Evolutionary conservation across 2,888 invertebrate genomes (phyloP).

Genomic region (Terebella lapidaria): DNA sequence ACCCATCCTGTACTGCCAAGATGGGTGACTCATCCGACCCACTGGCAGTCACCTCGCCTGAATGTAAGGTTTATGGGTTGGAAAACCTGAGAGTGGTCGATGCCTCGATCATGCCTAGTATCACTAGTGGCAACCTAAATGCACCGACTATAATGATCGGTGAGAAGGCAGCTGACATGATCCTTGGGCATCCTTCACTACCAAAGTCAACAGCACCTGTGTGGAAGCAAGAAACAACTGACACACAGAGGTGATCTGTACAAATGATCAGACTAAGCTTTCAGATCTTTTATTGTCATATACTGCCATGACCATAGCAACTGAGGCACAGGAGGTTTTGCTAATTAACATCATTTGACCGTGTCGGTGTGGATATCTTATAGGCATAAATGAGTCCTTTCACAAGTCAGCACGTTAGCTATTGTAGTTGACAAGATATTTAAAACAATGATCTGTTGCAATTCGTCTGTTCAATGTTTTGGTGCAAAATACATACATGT

Average conservation of each 20-base stretch:
- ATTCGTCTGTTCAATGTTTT: no score
- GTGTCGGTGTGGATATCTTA: no score
- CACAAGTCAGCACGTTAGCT: no score
- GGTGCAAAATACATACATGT: no score
- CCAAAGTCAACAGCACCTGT: constrained; percentile 44
- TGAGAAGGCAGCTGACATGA: constrained; percentile 56
- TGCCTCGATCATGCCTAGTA: constrained; percentile 74
- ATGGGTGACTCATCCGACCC: constrained; percentile 60
- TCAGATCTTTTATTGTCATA: not conserved
- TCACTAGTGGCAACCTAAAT: constrained; percentile 70
- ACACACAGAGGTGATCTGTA: not conserved
- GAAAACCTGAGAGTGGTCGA: constrained; percentile 70
- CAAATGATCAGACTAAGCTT: not conserved
- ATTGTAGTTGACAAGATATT: no score
- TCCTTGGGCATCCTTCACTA: constrained; percentile 45
- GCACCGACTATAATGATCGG: constrained; percentile 58
- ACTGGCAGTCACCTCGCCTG: constrained; percentile 66
- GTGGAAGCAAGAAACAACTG: constrained; percentile 29
- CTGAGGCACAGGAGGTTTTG: no score
- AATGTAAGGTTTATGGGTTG: constrained; percentile 56
- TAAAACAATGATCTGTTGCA: no score
- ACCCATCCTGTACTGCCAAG: constrained; percentile 73
- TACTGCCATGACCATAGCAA: no score
- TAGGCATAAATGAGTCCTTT: no score
- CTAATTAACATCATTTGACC: no score